Percentiles rank a stretch among this genome's conserved stretches.
Evolutionary conservation across 1,140 invertebrate genomes (phyloP).

Genomic region (Forficula auricularia): DNA sequence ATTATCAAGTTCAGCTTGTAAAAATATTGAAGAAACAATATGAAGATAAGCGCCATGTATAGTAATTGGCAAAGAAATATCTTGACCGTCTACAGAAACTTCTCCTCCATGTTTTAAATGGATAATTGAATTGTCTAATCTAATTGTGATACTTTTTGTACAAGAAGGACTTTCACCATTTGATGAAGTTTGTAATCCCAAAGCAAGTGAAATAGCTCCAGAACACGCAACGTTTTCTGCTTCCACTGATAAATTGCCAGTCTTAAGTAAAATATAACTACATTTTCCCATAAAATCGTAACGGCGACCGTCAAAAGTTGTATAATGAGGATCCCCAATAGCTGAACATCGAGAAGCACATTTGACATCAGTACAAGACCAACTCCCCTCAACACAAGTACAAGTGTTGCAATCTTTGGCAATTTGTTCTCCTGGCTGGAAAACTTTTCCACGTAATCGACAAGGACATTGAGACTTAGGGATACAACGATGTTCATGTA

Average conservation of each 20-base stretch:
- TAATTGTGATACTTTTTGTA: conserved; percentile 58
- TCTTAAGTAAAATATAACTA: conserved; percentile 59
- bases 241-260: conserved; percentile 47
- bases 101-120: conserved; percentile 53
- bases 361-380: conserved; percentile 55
- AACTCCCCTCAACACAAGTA: conserved; percentile 50
- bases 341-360: conserved; percentile 60
- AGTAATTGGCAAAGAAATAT: conserved; percentile 45
- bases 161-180: conserved; percentile 49
- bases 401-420: conserved; percentile 73
- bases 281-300: conserved; percentile 83
- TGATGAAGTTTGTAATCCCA: conserved; percentile 37
- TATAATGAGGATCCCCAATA: conserved; percentile 77
- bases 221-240: conserved; percentile 67
- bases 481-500: conserved; percentile 57
- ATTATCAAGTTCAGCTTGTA: conserved; percentile 29
- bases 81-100: conserved; percentile 48
- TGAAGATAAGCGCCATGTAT: conserved; percentile 39
- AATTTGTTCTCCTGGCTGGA: conserved; percentile 48
- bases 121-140: conserved; percentile 29
- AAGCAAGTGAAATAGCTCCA: conserved; percentile 49
- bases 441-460: conserved; percentile 52
- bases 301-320: conserved; percentile 67
- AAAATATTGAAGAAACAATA: conserved; percentile 55
- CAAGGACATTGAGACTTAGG: conserved; percentile 55